Conservation (phyloP, 2,888 invertebrate genomes). For the Hydroisotoma schaefferi region DNA sequence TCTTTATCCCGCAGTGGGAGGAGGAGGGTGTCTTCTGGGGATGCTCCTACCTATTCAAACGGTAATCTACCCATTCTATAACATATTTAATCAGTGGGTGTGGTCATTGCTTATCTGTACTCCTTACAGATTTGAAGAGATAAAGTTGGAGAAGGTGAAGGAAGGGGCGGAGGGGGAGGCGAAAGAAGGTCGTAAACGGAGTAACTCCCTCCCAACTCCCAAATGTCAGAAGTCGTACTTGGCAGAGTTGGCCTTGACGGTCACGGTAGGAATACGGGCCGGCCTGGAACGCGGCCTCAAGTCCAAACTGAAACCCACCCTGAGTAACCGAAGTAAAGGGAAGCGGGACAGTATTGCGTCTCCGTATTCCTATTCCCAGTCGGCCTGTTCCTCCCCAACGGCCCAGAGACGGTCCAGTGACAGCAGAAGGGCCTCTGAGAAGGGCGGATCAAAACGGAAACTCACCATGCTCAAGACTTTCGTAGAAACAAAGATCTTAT, state of each 20-base stretch:
- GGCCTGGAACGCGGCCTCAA: slow-evolving; percentile 28
- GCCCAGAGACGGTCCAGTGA: slow-evolving; percentile 37
- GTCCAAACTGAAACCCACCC: slow-evolving; percentile 23
- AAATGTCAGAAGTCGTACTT: slow-evolving; percentile 77
- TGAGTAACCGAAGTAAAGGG: slow-evolving; percentile 25
- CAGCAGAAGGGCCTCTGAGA: slow-evolving; percentile 69
- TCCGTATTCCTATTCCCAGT: slow-evolving; percentile 36
- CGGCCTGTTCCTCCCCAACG: slow-evolving; percentile 46
- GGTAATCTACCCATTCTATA: no score
- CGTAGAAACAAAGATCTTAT: slow-evolving; percentile 84
- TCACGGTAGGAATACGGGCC: slow-evolving; percentile 23
- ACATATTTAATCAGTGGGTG: no score
- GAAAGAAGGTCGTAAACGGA: slow-evolving; percentile 42
- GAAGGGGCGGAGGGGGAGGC: slow-evolving; percentile 37
- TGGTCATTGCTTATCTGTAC: no score
- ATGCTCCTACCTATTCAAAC: slow-evolving; percentile 81
- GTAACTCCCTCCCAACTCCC: slow-evolving; percentile 60
- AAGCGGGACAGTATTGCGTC: slow-evolving; percentile 17
- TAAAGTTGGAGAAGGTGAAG: slow-evolving; percentile 40
- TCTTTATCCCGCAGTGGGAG: slow-evolving; percentile 95
- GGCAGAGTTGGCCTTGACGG: slow-evolving; percentile 29
- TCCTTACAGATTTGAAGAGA: slow-evolving; percentile 44
- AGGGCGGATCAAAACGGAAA: slow-evolving; percentile 67
- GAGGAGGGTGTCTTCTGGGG: slow-evolving; percentile 99
- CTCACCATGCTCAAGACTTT: slow-evolving; percentile 90